Base-by-base conservation (phyloP, 2,113 vertebrate species). In the Halichoeres trimaculatus region DNA sequence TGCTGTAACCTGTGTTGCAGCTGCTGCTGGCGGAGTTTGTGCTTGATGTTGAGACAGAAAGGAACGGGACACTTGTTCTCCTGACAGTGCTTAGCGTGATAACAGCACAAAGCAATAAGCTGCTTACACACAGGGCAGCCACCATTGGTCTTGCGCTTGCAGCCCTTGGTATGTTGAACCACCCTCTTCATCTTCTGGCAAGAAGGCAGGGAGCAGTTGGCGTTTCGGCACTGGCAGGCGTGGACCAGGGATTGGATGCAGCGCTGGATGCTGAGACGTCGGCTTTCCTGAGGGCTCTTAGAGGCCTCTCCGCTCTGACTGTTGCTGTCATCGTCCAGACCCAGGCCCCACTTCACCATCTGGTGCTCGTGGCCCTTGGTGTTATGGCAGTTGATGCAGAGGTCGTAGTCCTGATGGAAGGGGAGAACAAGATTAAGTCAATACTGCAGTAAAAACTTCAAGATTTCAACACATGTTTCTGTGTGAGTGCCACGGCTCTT, bases 101-200 rank as follows among this genome's bases (percentile, higher is more conserved):
- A 99, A 94, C 98, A 99, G 93, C 98, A 99, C 50, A 99, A 94
- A 54, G 98, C 98, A 1, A 99, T 99, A 50, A 99, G 96, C 94
- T 99, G 98, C 90, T 99, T 99, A 95, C 98, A 99, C 58, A 99
- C 96, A 0, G 98, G 98, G 74, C 98, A 99, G 87, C 98, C 97
- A 0, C 97, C 98, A 0, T 99, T 99, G 90, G 98, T 99, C 93
- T 99, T 99, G 92, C 96, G 97, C 90, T 99, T 99, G 93, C 98
- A 99, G 88, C 97, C 96, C 90, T 98, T 98, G 86, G 97, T 99
- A 93, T 99, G 98, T 92, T 99, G 98, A 71, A 99, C 98, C 24
- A 99, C 96, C 63, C 98, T 95, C 92, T 99, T 99, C 98, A 99
- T 99, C 95, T 99, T 99, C 96, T 98, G 97, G 91, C 98, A 99